Evolutionary conservation across 2,888 invertebrate genomes (phyloP), one percentile per base, ranked within the genome.

Genomic region (Lycaena phlaeas): DNA sequence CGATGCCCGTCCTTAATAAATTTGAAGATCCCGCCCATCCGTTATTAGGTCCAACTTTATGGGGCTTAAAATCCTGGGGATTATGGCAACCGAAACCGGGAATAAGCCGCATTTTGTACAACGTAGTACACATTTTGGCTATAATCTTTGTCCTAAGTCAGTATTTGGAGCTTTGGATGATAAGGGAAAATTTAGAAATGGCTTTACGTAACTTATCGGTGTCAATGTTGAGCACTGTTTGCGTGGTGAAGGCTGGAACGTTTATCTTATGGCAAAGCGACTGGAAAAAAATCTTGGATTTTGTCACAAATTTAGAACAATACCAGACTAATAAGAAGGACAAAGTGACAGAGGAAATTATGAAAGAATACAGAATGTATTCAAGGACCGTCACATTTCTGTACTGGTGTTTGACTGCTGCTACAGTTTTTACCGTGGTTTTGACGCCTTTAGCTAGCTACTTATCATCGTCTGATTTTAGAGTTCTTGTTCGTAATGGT

Each of bases 171-270:
- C 63, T 81, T 1, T 78, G 70, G 69, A 36, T 60, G 0, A 65
- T 76, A 10, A 62, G 66, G 43, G 51, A 56, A 0, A 54, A 77
- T 17, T 36, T 73, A 1, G 64, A 71, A 30, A 30, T 61, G 46
- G 78, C 77, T 2, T 40, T 78, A 26, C 53, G 68, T 12, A 81
- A 81, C 41, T 52, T 81, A 0, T 78, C 81, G 0, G 54, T 70
- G 0, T 65, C 72, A 0, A 74, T 79, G 72, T 54, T 78, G 0
- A 78, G 75, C 40, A 60, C 69, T 0, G 59, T 77, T 1, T 78
- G 78, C 30, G 64, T 72, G 0, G 51, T 69, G 0, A 81, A 81
- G 54, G 62, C 69, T 2, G 54, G 58, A 1, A 67, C 74, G 1
- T 76, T 75, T 41, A 56, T 81, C 2, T 40, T 46, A 9, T 72